Conservation (phyloP, 1,140 invertebrate genomes). For the Caenorhabditis inopinata region DNA sequence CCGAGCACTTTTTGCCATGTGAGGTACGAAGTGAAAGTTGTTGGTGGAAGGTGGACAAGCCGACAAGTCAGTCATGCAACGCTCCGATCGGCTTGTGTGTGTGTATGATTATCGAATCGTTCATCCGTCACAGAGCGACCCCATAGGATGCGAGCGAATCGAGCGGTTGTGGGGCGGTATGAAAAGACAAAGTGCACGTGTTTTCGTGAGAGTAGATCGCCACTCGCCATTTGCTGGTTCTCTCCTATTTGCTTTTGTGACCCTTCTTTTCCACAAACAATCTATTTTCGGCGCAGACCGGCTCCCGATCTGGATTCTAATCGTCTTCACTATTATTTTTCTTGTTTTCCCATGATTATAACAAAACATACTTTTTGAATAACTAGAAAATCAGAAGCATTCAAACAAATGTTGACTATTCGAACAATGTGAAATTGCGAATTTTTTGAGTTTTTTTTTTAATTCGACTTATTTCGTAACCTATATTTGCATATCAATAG, state of each 20-base stretch:
- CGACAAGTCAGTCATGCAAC: slow-evolving; percentile 31
- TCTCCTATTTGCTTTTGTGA: slow-evolving; percentile 20
- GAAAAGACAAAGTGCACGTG: slow-evolving; percentile 33
- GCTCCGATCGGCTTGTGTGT: slow-evolving; percentile 18
- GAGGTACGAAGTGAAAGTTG: slow-evolving; percentile 6
- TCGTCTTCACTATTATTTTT: neutral
- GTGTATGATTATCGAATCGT: neutral
- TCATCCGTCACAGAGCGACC: neutral
- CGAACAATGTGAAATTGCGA: no score
- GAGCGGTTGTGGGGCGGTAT: neutral
- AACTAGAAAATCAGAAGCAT: no score
- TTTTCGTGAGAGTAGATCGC: slow-evolving; percentile 30
- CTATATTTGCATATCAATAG: no score
- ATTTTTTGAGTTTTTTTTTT: no score
- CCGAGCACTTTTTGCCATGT: neutral
- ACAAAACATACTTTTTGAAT: no score
- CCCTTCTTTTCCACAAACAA: neutral
- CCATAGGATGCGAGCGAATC: neutral
- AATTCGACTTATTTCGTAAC: no score
- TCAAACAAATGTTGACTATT: no score
- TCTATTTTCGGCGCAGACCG: slow-evolving; percentile 24
- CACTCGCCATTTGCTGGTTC: slow-evolving; percentile 18
- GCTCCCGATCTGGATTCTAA: slow-evolving; percentile 7
- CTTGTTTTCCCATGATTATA: neutral
- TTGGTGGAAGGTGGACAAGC: neutral